Evolutionary conservation across 1,140 invertebrate genomes (phyloP).

Genomic region (Penaeus japonicus): DNA sequence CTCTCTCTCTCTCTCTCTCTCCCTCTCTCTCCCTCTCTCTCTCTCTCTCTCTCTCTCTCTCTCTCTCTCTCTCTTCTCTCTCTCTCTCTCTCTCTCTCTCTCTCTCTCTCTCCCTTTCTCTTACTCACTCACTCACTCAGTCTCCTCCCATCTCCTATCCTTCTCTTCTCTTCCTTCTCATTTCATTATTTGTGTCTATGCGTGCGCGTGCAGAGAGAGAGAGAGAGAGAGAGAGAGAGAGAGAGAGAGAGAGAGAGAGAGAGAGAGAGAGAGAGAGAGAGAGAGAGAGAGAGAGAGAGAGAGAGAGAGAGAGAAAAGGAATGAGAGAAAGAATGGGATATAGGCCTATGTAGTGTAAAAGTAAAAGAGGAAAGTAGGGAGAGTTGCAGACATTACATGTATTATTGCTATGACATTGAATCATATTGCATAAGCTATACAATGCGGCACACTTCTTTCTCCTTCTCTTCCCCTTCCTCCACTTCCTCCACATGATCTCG

Average conservation of each 20-base stretch:
- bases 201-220: too few species aligned
- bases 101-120: too few species aligned
- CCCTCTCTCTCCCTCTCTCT: too few species aligned
- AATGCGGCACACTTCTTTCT: neutral
- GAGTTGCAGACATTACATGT: too few species aligned
- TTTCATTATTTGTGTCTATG: neutral
- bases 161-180: neutral
- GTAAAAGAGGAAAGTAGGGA: neutral
- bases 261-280: neutral
- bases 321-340: neutral
- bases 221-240: neutral
- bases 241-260: neutral
- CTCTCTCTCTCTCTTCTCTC: too few species aligned
- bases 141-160: neutral
- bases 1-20: too few species aligned
- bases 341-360: neutral
- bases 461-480: neutral
- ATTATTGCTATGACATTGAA: too few species aligned
- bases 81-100: too few species aligned
- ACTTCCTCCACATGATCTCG: neutral
- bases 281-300: neutral
- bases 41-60: too few species aligned
- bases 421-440: too few species aligned
- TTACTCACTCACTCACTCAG: too few species aligned
- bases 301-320: neutral